Evolutionary conservation across 2,113 vertebrate genomes (phyloP).

Genomic region (Phalacrocorax carbo): DNA sequence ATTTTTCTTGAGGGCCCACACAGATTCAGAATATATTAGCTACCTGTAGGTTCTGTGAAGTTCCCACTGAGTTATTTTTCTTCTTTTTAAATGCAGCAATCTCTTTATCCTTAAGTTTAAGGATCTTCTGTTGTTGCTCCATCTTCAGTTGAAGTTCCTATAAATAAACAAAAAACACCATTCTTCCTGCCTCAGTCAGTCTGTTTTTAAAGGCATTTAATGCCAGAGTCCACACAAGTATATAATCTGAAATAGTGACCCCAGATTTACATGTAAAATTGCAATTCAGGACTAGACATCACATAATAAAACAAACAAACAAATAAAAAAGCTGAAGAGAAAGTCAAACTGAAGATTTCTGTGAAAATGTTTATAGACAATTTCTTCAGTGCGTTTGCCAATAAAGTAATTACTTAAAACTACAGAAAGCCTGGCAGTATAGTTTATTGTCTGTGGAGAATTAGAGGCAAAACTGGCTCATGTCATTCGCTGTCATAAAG

Average conservation of each 20-base stretch:
- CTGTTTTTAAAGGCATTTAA: neutral
- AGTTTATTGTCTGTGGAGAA: neutral
- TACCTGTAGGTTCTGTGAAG: conserved; percentile 62
- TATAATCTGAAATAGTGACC: neutral
- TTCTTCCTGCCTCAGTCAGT: neutral
- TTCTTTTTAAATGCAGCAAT: conserved; percentile 62
- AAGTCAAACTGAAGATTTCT: neutral
- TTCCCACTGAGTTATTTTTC: neutral
- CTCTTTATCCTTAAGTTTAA: conserved; percentile 70
- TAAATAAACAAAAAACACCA: neutral
- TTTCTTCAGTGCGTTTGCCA: neutral
- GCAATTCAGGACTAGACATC: neutral
- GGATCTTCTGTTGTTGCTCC: conserved; percentile 64
- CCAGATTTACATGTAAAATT: neutral
- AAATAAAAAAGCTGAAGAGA: neutral
- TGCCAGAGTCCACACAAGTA: neutral
- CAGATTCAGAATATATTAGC: neutral
- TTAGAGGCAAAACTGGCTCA: neutral
- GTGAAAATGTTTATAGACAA: neutral
- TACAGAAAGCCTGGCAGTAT: neutral
- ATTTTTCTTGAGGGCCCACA: neutral
- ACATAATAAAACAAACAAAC: neutral
- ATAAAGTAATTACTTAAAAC: neutral
- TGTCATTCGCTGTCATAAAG: neutral
- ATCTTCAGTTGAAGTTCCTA: conserved; percentile 77